Conservation (phyloP, 2,888 invertebrate genomes). For the Leucoptera coffeella region DNA sequence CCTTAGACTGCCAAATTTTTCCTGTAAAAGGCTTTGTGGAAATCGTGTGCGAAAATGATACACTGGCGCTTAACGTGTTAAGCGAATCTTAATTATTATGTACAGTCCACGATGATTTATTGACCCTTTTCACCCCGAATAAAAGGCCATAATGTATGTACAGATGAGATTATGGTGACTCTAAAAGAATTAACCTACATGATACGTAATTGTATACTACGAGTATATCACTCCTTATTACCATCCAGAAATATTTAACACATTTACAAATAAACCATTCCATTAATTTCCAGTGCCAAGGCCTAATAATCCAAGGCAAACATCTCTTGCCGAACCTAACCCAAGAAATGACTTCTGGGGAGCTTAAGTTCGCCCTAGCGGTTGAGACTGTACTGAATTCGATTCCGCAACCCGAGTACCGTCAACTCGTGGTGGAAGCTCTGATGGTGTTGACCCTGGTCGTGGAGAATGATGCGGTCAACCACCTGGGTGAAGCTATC, state of each 20-base stretch:
- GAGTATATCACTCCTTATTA: neutral
- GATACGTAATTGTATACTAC: too few relatives aligned
- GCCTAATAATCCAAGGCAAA: constrained; percentile 87
- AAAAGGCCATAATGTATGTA: too few relatives aligned
- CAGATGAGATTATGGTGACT: too few relatives aligned
- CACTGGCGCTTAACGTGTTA: too few relatives aligned
- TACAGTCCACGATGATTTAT: too few relatives aligned
- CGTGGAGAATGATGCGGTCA: constrained; percentile 77
- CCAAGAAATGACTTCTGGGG: constrained; percentile 98
- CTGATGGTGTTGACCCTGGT: constrained; percentile 92
- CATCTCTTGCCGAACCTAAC: constrained; percentile 87
- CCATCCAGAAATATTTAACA: neutral
- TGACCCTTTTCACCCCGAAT: too few relatives aligned
- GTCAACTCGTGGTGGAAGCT: constrained; percentile 94
- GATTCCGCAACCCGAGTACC: constrained; percentile 96
- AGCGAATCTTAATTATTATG: too few relatives aligned
- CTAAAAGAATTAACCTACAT: too few relatives aligned
- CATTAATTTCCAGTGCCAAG: constrained; percentile 64
- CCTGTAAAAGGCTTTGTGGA: too few relatives aligned
- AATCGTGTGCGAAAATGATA: too few relatives aligned
- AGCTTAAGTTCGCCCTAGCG: constrained; percentile 94
- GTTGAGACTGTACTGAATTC: constrained; percentile 95
- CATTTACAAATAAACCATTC: neutral
- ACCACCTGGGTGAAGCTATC: constrained; percentile 71
- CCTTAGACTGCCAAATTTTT: too few relatives aligned